Base-by-base conservation (phyloP, 2,797 vertebrate genomes). In the Esox masquinongy region DNA sequence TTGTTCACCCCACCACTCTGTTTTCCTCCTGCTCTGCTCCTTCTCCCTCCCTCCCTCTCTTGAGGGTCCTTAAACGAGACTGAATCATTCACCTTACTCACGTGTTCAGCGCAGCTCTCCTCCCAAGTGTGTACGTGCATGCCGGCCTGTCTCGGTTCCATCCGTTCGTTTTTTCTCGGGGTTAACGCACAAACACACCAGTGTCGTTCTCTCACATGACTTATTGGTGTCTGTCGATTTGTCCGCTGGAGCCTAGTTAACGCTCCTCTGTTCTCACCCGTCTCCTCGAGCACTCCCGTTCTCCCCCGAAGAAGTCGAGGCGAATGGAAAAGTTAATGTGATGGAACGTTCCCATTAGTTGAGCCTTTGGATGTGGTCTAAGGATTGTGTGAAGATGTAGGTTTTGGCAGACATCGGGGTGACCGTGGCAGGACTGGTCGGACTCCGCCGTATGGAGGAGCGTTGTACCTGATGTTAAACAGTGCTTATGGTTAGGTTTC, bases 21-120 rank as follows among this genome's bases (percentile, higher is more conserved):
- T 24, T 16, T 17, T n/a, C 5, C 75, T 77, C 80, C 36, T 16
- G 8, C 74, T 71, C 82, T 43, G 1, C 29, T 8, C 26, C 56
- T 4, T 7, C 39, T 26, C 39, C 11, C 39, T 43, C 39, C 19
- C 29, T 29, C 68, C 73, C 36, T 88, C 90, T 87, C 88, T 86
- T 80, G 39, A 68, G 83, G 84, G 88, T 74, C 5, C 5, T 47
- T 69, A 39, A 39, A 16, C 78, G 70, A 80, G 84, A 85, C 88
- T 88, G 86, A 91, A 91, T 89, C 86, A 85, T 77, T 70, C 31
- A 63, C 71, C 22, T 36, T 36, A 22, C 39, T 68, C 5, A 17
- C 67, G 9, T 43, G n/a, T n/a, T 39, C 24, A 29, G 17, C 22
- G 16, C n/a, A 50, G 47, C 24, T 73, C 51, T 79, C 12, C 53